phyloP scores from a whole-genome alignment of 2,888 invertebrate species.

The Acronicta leporina region DNA sequence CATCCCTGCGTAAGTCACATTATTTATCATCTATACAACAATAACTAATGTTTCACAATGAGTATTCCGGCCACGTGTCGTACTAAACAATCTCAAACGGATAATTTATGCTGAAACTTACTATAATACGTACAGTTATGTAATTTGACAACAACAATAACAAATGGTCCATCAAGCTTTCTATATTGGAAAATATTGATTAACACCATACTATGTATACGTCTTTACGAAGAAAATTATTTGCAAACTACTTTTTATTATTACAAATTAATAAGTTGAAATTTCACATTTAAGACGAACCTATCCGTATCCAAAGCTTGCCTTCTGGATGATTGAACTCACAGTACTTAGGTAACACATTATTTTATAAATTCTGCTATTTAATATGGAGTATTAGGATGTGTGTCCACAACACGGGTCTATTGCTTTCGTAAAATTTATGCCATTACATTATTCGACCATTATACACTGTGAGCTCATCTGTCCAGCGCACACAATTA shows the following conservation, averaged over 20 bases:
- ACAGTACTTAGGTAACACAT: conserved; percentile 40
- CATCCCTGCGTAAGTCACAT: conserved; percentile 90
- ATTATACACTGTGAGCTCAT: conserved; percentile 57
- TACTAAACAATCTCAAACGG: conserved; percentile 76
- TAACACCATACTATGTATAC: conserved; percentile 63
- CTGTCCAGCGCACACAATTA: conserved; percentile 58
- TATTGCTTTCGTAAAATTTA: conserved; percentile 55
- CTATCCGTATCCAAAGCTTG: conserved; percentile 47
- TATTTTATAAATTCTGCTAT: conserved; percentile 44
- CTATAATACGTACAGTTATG: conserved; percentile 71
- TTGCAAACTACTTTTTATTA: conserved; percentile 61
- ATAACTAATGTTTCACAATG: conserved; percentile 87
- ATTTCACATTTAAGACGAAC: conserved; percentile 54
- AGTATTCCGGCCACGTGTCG: conserved; percentile 83
- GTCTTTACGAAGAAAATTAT: conserved; percentile 60
- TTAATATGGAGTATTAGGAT: conserved; percentile 52
- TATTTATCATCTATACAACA: conserved; percentile 89
- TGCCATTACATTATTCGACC: conserved; percentile 42
- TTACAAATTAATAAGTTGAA: conserved; percentile 62
- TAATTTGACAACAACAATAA: conserved; percentile 76
- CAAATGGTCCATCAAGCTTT: conserved; percentile 85
- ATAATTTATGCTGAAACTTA: conserved; percentile 89
- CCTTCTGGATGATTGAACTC: conserved; percentile 34
- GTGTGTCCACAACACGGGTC: conserved; percentile 48
- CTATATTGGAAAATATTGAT: conserved; percentile 80